Percentiles rank a stretch among this genome's conserved stretches.
phyloP scores from a whole-genome alignment of 2,113 vertebrate genomes.

The Climacteris rufus region DNA sequence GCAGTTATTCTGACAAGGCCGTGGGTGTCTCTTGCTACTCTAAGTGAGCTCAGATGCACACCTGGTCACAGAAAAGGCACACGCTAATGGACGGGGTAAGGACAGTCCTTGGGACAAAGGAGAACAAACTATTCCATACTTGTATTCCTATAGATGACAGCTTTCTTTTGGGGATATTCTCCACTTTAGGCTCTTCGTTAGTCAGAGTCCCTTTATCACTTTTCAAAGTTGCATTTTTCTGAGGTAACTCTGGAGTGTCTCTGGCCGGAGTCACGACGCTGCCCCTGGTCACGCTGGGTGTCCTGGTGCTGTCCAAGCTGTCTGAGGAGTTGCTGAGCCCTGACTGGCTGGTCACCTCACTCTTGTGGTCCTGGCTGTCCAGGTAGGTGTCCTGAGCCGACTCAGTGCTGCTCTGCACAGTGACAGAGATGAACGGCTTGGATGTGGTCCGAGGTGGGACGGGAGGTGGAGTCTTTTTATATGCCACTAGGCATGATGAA shows the following conservation, averaged over 20 bases:
- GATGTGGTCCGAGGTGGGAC: conserved; percentile 96
- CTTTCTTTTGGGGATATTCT: conserved; percentile 88
- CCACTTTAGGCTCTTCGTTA: conserved; percentile 79
- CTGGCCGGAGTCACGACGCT: conserved; percentile 70
- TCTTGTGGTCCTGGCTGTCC: conserved; percentile 93
- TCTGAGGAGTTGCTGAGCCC: conserved; percentile 97
- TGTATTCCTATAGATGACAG: conserved; percentile 98
- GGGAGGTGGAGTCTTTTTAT: conserved; percentile 95
- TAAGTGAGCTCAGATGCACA: conserved; percentile 18
- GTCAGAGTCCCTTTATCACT: conserved; percentile 79
- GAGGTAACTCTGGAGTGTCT: conserved; percentile 80
- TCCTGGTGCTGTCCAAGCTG: conserved; percentile 93
- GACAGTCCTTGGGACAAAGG: conserved; percentile 42
- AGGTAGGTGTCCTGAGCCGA: conserved; percentile 97
- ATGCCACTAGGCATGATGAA: conserved; percentile 93
- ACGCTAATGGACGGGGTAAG: background rate
- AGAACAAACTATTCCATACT: conserved; percentile 75
- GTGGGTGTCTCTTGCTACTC: background rate
- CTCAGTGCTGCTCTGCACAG: conserved; percentile 98
- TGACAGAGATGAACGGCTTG: conserved; percentile 98
- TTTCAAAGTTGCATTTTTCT: conserved; percentile 81
- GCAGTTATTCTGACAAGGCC: background rate
- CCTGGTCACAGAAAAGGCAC: conserved; percentile 60
- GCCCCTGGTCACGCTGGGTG: conserved; percentile 87
- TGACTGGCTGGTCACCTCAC: conserved; percentile 94